A percentile compares a stretch with the other conserved stretches of the same genome.
Conservation (phyloP, 2,113 vertebrate genomes). For the Zosterops pallidus region DNA sequence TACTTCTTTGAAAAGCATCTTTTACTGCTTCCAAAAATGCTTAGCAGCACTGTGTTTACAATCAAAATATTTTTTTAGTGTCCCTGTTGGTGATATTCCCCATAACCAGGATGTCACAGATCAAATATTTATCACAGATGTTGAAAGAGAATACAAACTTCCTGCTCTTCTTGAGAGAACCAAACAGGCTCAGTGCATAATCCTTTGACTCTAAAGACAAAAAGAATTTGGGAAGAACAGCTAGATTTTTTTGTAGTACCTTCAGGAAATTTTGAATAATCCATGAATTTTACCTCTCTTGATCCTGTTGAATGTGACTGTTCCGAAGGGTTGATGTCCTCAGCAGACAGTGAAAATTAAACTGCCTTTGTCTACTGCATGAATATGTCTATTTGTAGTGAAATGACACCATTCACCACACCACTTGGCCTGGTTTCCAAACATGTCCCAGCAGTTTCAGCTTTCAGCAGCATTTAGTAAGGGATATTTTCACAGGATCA, state of each 20-base stretch:
- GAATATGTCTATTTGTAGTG: neutral
- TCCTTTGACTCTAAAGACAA: neutral
- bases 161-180: neutral
- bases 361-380: neutral
- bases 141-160: conserved; percentile 63
- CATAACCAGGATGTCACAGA: conserved; percentile 22
- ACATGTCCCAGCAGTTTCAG: neutral
- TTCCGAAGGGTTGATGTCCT: neutral
- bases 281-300: neutral
- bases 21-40: neutral
- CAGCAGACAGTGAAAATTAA: neutral
- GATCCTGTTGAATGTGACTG: neutral
- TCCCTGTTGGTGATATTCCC: neutral
- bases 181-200: neutral
- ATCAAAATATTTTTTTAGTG: neutral
- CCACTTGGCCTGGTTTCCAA: neutral
- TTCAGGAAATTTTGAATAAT: neutral
- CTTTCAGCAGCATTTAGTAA: neutral
- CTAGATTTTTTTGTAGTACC: neutral
- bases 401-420: neutral
- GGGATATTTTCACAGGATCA: neutral
- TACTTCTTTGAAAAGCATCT: neutral
- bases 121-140: conserved; percentile 66
- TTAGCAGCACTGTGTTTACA: neutral
- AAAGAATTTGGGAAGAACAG: neutral